A percentile compares a stretch with the other conserved stretches of the same genome.
phyloP scores from a whole-genome alignment of 2,888 invertebrate species.

The Sarcophaga variegata region DNA sequence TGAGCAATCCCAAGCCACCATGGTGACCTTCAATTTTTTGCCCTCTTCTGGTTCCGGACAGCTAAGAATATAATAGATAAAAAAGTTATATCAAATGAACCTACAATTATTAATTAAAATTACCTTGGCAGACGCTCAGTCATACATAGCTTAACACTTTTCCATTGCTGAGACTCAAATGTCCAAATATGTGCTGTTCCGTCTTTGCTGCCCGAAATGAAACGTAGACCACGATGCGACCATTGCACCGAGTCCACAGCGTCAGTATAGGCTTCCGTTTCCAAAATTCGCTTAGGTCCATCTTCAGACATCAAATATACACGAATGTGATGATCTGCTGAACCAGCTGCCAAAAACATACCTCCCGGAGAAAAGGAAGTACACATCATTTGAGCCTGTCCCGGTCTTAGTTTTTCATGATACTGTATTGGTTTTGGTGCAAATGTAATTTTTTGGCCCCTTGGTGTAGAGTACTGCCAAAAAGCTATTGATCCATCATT shows the following conservation, averaged over 20 bases:
- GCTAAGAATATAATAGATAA: conserved; percentile 69
- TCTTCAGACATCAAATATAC: conserved; percentile 93
- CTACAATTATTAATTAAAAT: conserved; percentile 58
- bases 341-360: conserved; percentile 95
- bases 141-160: conserved; percentile 89
- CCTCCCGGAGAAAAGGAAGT: conserved; percentile 95
- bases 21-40: conserved; percentile 91
- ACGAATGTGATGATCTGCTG: conserved; percentile 95
- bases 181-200: conserved; percentile 97
- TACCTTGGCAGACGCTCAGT: conserved; percentile 85
- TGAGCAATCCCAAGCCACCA: conserved; percentile 97
- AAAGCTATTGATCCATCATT: conserved; percentile 98
- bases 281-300: conserved; percentile 87
- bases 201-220: conserved; percentile 97
- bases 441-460: conserved; percentile 85
- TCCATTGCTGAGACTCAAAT: conserved; percentile 95
- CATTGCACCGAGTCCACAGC: conserved; percentile 98
- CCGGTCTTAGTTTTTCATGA: conserved; percentile 95
- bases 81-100: conserved; percentile 12
- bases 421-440: conserved; percentile 94
- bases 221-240: conserved; percentile 93
- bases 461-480: conserved; percentile 90
- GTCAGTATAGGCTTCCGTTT: conserved; percentile 85
- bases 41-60: conserved; percentile 83
- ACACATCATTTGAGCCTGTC: conserved; percentile 97